Evolutionary conservation across 2,888 invertebrate genomes (phyloP), one percentile per base, ranked within the genome.

Genomic region (Aspidiotus destructor): DNA sequence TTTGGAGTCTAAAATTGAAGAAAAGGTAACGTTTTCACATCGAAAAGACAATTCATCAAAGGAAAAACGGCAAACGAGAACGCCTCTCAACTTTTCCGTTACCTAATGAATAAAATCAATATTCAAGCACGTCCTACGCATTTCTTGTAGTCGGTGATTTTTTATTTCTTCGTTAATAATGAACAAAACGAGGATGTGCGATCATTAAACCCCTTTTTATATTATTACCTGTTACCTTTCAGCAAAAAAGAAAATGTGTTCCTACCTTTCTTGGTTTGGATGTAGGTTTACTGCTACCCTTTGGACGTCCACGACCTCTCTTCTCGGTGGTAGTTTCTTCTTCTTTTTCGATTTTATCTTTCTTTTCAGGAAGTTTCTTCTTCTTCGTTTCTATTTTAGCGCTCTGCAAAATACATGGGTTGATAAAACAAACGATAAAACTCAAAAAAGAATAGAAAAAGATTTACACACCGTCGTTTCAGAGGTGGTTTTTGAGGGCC

Each of bases 311-410:
- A 28, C 67, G 58, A 52, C 60, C 60, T 41, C 67, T 42, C 44
- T n/a, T 61, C 40, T 42, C 44, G 0, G 44, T n/a, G 28, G 13
- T 7, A 8, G 67, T 17, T 40, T 42, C 67, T 40, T 67, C 67
- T 41, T 63, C 63, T 28, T 28, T 28, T 10, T 67, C 67, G 15
- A 15, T 60, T 60, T 67, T 67, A 15, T 67, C 67, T 15, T 60
- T 60, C 52, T 67, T 67, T 11, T 67, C 67, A 8, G 61, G 42
- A 8, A 48, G 11, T 52, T 67, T 67, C 52, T 67, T 67, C 40
- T 67, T 67, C 41, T 67, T 67, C n/a, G 67, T 44, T 11, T 67
- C 67, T 60, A 28, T 28, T 28, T 67, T 67, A 8, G 60, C 60
- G 9, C 42, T 60, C 67, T 67, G 40, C 15, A 48, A 15, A 13